These are phyloP conservation scores for Platycheirus albimanus DNA, from an alignment of 2,888 invertebrate species.

Conservation along the genomic window DNA sequence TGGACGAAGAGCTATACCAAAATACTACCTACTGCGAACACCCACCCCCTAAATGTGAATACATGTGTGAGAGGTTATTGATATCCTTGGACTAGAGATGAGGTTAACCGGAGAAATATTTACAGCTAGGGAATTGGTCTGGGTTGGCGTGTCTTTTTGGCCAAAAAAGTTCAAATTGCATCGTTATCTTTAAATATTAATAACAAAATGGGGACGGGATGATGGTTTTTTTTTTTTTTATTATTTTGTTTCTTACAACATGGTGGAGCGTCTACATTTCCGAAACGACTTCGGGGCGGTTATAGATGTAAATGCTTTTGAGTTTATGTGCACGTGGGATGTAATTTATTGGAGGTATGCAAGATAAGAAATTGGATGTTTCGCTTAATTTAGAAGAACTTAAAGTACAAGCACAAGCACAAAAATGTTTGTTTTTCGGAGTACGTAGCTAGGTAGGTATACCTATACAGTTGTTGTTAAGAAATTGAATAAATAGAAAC, in stretches of 20 bases:
- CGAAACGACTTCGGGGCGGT: slow-evolving; percentile 50
- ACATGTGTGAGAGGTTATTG: slow-evolving; percentile 72
- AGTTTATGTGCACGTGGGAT: slow-evolving; percentile 18
- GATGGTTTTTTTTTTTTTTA: not conserved
- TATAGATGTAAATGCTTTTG: slow-evolving; percentile 53
- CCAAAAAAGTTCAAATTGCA: slow-evolving; percentile 72
- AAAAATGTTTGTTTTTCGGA: too few species aligned
- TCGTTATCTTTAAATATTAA: slow-evolving; percentile 74
- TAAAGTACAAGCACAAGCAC: too few species aligned
- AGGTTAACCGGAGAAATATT: slow-evolving; percentile 70
- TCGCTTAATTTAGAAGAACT: not conserved
- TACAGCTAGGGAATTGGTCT: slow-evolving; percentile 71
- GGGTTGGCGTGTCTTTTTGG: slow-evolving; percentile 67
- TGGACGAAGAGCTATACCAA: slow-evolving; percentile 29
- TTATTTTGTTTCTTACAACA: not conserved
- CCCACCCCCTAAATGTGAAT: slow-evolving; percentile 47
- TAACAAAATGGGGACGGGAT: slow-evolving; percentile 46
- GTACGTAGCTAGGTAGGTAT: too few species aligned
- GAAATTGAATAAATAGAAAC: too few species aligned
- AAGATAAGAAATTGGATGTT: slow-evolving; percentile 16
- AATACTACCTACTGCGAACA: slow-evolving; percentile 22
- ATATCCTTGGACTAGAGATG: slow-evolving; percentile 57
- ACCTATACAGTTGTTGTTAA: too few species aligned
- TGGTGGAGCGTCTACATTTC: not conserved
- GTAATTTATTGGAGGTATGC: slow-evolving; percentile 29